Conservation (phyloP, 2,113 vertebrate genomes). For the Tupaia chinensis region DNA sequence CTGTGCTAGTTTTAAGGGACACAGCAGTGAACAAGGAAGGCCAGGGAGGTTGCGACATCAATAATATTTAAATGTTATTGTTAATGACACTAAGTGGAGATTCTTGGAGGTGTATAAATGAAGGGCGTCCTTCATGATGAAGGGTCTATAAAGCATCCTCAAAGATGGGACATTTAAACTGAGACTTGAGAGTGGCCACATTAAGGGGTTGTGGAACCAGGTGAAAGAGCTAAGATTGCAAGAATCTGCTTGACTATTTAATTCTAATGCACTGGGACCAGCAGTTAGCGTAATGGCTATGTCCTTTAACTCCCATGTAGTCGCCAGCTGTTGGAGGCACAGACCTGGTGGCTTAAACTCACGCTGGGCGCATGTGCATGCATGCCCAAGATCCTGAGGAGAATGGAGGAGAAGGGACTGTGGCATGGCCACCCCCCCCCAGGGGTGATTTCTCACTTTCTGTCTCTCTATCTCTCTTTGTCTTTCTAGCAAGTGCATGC, state of each 20-base stretch:
- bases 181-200: too few species aligned
- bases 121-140: background rate
- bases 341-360: too few species aligned
- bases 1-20: background rate
- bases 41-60: background rate
- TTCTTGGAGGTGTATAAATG: background rate
- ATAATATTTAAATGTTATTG: background rate
- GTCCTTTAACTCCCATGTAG: too few species aligned
- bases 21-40: background rate
- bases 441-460: too few species aligned
- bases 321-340: too few species aligned
- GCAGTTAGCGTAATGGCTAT: too few species aligned
- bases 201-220: background rate
- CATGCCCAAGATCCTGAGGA: too few species aligned
- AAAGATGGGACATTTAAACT: background rate
- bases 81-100: background rate
- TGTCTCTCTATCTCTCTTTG: too few species aligned
- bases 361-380: too few species aligned
- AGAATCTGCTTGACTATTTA: background rate
- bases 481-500: too few species aligned
- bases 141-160: background rate
- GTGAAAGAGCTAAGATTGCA: rapidly evolving
- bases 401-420: too few species aligned
- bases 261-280: background rate
- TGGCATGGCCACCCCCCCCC: too few species aligned